Base-by-base conservation (phyloP, 2,888 invertebrate genomes). In the Watsonalla cultraria region DNA sequence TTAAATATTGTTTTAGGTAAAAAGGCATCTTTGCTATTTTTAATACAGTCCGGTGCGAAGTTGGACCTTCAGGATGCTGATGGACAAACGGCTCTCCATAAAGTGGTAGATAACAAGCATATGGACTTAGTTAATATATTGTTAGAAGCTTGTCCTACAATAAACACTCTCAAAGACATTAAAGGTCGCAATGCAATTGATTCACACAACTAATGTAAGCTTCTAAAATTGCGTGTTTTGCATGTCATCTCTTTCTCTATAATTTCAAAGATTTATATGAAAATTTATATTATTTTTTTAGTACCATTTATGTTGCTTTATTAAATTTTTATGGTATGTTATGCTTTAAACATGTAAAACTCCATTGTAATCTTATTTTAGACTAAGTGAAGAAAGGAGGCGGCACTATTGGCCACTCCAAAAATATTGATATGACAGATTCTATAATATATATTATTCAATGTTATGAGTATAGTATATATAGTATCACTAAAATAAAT, bases 41-140 rank as follows among this genome's bases (percentile, higher is more conserved):
- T 98, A 51, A 79, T 96, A 34, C 77, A 91, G 15, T 85, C 86
- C 54, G 93, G 94, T 60, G 96, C 96, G 7, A 86, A 94, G 78
- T 75, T 93, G 5, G 80, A 89, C 60, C 70, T 93, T 33, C 91
- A 92, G 79, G 98, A 98, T 80, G 90, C 92, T 51, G 97, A 97
- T 86, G 96, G 96, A 0, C 94, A 95, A 80, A 96, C 95, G 39
- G 93, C 94, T 33, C 89, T 97, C 24, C 97, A 97, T 80, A 94
- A 96, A 79, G 96, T 96, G 15, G 89, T 91, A 13, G 87, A 92
- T 68, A 92, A 91, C 54, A 91, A 91, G 45, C 91, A 93, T 62
- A 62, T 59, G 46, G 80, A 89, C 34, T 78, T 93, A 47, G 75
- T 90, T 47, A 66, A 85, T 46, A 70, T 83, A 56, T 77, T 93